A percentile compares a stretch with the other conserved stretches of the same genome.
Conservation (phyloP, 2,888 invertebrate genomes). For the Platycnemis pennipes region DNA sequence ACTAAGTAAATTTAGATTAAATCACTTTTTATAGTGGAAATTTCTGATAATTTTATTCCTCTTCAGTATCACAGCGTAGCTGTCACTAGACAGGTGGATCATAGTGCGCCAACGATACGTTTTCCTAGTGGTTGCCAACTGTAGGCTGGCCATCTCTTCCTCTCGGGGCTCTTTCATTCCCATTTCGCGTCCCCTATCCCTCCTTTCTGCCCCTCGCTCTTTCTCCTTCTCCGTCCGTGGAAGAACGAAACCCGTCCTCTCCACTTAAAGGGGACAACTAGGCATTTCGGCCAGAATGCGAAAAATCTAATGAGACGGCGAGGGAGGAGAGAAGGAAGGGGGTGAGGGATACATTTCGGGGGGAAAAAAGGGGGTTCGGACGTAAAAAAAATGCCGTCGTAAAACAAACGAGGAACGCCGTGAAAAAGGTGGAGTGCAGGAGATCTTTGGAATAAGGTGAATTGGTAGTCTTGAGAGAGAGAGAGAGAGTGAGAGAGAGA, state of each 20-base stretch:
- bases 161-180: background rate
- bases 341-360: background rate
- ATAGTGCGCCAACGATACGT: no score
- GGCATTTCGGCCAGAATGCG: background rate
- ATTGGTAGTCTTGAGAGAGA: background rate
- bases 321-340: background rate
- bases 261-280: background rate
- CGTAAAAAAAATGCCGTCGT: background rate
- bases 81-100: no score
- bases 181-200: background rate
- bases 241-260: background rate
- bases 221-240: background rate
- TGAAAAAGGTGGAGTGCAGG: background rate
- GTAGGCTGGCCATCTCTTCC: no score
- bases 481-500: background rate
- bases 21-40: no score
- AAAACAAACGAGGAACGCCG: conserved; percentile 35
- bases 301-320: conserved; percentile 1
- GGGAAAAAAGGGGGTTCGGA: background rate
- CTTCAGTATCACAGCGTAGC: no score
- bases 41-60: no score
- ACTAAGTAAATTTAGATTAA: no score
- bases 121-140: no score
- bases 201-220: background rate
- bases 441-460: background rate